Percentiles rank a stretch among this genome's conserved stretches.
Evolutionary conservation across 2,113 vertebrate genomes (phyloP).

Genomic region (Genyomyrus donnyi): DNA sequence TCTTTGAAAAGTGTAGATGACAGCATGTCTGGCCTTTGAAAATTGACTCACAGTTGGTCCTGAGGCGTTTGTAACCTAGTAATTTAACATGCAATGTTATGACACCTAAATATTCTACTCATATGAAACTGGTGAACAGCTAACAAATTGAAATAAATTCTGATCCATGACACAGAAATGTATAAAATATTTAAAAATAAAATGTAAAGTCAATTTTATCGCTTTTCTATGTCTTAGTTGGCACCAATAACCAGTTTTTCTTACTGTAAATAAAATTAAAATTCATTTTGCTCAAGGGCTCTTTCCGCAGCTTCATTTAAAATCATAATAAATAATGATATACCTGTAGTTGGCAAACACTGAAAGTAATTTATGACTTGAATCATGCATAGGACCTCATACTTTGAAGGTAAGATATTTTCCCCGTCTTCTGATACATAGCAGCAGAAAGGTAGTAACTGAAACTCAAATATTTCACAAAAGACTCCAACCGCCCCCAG

Average conservation of each 20-base stretch:
- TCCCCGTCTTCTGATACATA: neutral
- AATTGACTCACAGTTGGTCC: constrained; percentile 34
- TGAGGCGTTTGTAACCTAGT: constrained; percentile 31
- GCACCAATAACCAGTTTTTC: neutral
- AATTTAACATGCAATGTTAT: constrained; percentile 40
- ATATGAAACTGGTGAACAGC: constrained; percentile 41
- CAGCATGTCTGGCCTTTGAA: constrained; percentile 31
- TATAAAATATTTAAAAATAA: neutral
- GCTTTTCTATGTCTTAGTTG: neutral
- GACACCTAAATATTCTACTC: constrained; percentile 42
- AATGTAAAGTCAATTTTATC: neutral
- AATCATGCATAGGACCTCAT: neutral
- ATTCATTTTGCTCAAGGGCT: neutral
- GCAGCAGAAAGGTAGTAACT: neutral
- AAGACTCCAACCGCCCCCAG: neutral
- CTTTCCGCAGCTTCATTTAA: neutral
- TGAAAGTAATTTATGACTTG: neutral
- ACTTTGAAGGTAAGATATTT: neutral
- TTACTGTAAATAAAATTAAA: neutral
- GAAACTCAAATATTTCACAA: neutral
- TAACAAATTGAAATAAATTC: constrained; percentile 36
- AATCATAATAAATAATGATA: neutral
- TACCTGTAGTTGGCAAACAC: neutral
- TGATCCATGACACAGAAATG: constrained; percentile 31
- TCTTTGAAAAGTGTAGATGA: constrained; percentile 9